Evolutionary conservation across 2,797 vertebrate species (phyloP).

Genomic region (Enteromius afrohamiltoni): DNA sequence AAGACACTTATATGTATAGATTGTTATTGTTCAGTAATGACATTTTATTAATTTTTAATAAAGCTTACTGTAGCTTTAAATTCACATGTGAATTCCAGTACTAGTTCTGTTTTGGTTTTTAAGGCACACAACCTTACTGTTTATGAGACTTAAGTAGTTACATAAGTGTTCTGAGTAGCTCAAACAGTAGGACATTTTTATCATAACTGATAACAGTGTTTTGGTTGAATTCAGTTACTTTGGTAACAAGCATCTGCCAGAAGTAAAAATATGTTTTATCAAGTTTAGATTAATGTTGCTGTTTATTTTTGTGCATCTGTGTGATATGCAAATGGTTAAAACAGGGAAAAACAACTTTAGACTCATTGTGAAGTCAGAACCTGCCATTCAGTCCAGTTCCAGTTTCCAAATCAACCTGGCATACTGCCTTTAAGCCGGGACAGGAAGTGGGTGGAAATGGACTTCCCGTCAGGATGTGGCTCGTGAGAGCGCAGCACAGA

Average conservation of each 20-base stretch:
- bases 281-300: neutral
- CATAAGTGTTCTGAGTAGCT: neutral
- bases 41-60: neutral
- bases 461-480: conserved; percentile 62
- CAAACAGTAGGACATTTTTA: conserved; percentile 1
- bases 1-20: neutral
- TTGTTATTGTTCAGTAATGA: neutral
- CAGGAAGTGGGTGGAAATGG: conserved; percentile 56
- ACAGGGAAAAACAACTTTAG: conserved; percentile 15
- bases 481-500: conserved; percentile 57
- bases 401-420: conserved; percentile 54
- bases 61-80: neutral
- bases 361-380: conserved; percentile 34
- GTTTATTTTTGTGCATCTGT: neutral
- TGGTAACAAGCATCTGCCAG: neutral
- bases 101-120: neutral
- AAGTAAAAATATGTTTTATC: neutral
- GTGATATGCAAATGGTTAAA: conserved; percentile 19
- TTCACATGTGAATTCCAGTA: neutral
- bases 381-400: conserved; percentile 28
- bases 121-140: neutral
- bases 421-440: conserved; percentile 38
- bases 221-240: neutral
- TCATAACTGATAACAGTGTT: neutral
- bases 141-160: neutral